phyloP scores from a whole-genome alignment of 2,797 vertebrate genomes.

The Danio choprae region DNA sequence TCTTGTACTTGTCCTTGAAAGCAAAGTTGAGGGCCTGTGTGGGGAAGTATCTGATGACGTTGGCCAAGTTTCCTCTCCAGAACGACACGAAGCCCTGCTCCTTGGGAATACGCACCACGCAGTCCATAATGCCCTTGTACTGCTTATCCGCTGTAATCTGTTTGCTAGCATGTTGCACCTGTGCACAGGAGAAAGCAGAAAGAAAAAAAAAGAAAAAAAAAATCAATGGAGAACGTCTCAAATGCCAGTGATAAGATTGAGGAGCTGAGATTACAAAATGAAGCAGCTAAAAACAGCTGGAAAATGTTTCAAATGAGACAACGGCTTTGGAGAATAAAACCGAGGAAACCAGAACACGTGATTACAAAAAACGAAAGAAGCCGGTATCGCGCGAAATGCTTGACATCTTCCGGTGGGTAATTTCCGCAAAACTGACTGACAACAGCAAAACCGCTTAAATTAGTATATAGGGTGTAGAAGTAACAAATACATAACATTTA shows the following conservation, averaged over 20 bases:
- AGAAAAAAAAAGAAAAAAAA: conserved; percentile 10
- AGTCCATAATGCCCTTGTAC: conserved; percentile 93
- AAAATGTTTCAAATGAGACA: background rate
- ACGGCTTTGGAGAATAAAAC: background rate
- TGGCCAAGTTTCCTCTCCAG: conserved; percentile 93
- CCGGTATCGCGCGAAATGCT: background rate
- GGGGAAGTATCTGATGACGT: conserved; percentile 93
- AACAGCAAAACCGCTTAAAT: background rate
- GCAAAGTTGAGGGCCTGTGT: conserved; percentile 95
- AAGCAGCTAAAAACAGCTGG: background rate
- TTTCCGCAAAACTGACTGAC: background rate
- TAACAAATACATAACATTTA: rapidly evolving
- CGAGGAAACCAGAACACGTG: background rate
- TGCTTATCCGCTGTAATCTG: conserved; percentile 88
- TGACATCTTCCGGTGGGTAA: conserved; percentile 14
- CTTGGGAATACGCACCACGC: conserved; percentile 88
- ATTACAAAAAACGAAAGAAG: background rate
- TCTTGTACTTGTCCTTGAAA: conserved; percentile 97
- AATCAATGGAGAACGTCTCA: background rate
- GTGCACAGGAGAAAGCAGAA: conserved; percentile 34
- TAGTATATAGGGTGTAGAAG: background rate
- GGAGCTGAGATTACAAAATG: background rate
- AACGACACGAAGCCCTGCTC: conserved; percentile 91
- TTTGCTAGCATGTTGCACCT: conserved; percentile 90
- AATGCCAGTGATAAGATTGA: background rate